Percentiles rank a stretch among this genome's conserved stretches.
Conservation (phyloP, 2,113 vertebrate genomes). For the Ovibos moschatus region DNA sequence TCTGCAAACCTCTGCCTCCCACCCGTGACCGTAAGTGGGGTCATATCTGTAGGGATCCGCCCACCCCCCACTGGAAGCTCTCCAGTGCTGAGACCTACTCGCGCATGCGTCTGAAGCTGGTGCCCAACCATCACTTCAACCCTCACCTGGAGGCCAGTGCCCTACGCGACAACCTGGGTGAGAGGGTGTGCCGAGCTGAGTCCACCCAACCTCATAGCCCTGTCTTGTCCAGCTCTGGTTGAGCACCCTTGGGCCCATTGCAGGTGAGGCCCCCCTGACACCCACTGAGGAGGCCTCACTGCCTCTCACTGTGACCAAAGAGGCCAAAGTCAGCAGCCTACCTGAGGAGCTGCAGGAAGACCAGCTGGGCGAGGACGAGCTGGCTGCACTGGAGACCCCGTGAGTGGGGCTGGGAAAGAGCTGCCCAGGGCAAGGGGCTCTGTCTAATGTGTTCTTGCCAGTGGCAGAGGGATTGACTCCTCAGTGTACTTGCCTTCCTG, state of each 20-base stretch:
- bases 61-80: constrained; percentile 88
- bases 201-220: fast-evolving
- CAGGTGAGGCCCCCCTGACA: constrained; percentile 90
- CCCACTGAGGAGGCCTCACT: constrained; percentile 83
- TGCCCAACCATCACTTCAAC: constrained; percentile 94
- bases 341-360: constrained; percentile 92
- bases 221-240: background rate
- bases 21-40: fast-evolving
- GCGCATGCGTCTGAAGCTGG: constrained; percentile 95
- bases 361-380: constrained; percentile 92
- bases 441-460: fast-evolving
- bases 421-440: fast-evolving
- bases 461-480: background rate
- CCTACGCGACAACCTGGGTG: constrained; percentile 95
- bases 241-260: background rate
- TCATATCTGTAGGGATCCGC: constrained; percentile 79
- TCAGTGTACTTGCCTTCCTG: background rate
- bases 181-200: background rate
- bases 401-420: constrained; percentile 77
- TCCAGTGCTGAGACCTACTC: constrained; percentile 95
- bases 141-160: constrained; percentile 93
- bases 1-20: background rate
- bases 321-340: constrained; percentile 94
- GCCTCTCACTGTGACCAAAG: constrained; percentile 92
- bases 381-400: constrained; percentile 86